phyloP scores from a whole-genome alignment of 2,888 invertebrate species.

The Melipona bicolor region DNA sequence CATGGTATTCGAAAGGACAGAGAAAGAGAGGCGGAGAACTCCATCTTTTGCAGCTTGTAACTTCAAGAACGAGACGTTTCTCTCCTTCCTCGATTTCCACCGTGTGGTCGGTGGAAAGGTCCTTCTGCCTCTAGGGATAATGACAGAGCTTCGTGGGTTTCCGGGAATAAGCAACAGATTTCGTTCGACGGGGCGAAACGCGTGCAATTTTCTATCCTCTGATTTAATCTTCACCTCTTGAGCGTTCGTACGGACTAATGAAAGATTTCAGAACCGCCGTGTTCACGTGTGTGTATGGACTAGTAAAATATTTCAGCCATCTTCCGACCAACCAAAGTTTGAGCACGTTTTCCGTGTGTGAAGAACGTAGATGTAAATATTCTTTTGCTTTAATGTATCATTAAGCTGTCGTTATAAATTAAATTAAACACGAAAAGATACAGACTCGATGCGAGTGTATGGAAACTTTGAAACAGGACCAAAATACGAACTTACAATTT shows the following conservation, averaged over 20 bases:
- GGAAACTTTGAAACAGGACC: too few relatives aligned
- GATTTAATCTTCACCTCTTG: neutral
- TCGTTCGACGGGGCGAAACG: slow-evolving; percentile 28
- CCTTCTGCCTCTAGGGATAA: slow-evolving; percentile 58
- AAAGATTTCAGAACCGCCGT: too few relatives aligned
- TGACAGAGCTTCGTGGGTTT: slow-evolving; percentile 69
- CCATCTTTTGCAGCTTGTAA: slow-evolving; percentile 60
- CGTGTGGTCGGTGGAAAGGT: slow-evolving; percentile 9
- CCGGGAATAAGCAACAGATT: slow-evolving; percentile 69
- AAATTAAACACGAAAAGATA: too few relatives aligned
- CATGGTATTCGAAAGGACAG: slow-evolving; percentile 26
- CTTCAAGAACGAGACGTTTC: slow-evolving; percentile 57
- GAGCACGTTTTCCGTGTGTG: too few relatives aligned
- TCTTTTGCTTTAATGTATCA: too few relatives aligned
- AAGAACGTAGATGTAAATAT: too few relatives aligned
- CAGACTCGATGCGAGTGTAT: too few relatives aligned
- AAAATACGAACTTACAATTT: too few relatives aligned
- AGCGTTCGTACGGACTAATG: neutral
- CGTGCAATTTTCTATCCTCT: neutral
- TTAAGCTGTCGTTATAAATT: too few relatives aligned
- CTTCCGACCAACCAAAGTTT: too few relatives aligned
- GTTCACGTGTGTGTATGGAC: too few relatives aligned
- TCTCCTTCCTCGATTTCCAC: slow-evolving; percentile 26
- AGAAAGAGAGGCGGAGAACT: slow-evolving; percentile 37
- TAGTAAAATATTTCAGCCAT: too few relatives aligned